Conservation (phyloP, 2,797 vertebrate species). For the Mionectes olivaceus region DNA sequence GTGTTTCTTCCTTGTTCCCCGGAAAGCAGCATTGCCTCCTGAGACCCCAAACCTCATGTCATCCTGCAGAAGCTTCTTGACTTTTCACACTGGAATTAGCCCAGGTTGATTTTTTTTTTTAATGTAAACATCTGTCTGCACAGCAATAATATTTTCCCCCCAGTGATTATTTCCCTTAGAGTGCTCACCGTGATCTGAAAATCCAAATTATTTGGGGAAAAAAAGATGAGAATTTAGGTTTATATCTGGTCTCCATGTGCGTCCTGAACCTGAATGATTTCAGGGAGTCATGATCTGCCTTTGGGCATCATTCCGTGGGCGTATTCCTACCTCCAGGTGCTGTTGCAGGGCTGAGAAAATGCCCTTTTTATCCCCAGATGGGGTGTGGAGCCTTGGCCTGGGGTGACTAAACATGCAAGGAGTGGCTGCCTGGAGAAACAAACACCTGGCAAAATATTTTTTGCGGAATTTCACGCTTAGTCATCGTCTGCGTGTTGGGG, state of each 20-base stretch:
- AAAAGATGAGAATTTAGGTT: background rate
- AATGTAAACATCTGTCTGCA: background rate
- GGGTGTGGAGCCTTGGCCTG: background rate
- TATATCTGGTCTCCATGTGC: background rate
- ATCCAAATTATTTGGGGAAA: background rate
- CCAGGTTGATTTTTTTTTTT: background rate
- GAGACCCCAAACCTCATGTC: background rate
- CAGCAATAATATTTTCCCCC: background rate
- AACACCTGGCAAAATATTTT: slow-evolving; percentile 50
- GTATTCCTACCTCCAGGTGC: background rate
- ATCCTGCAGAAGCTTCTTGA: background rate
- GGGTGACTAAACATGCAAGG: background rate
- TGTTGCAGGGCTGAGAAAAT: background rate
- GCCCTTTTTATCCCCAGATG: background rate
- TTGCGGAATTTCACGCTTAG: background rate
- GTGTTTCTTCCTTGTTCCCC: background rate
- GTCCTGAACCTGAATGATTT: background rate
- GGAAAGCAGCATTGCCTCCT: background rate
- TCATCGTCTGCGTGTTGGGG: background rate
- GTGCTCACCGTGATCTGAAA: background rate
- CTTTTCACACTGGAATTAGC: background rate
- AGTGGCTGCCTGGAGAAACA: slow-evolving; percentile 2
- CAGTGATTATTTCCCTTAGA: background rate
- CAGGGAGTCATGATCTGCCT: background rate
- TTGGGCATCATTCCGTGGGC: background rate